These are phyloP conservation scores for Stichodactyla mertensii DNA, from an alignment of 64 coral and sea anemone genomes.

Conservation along the genomic window DNA sequence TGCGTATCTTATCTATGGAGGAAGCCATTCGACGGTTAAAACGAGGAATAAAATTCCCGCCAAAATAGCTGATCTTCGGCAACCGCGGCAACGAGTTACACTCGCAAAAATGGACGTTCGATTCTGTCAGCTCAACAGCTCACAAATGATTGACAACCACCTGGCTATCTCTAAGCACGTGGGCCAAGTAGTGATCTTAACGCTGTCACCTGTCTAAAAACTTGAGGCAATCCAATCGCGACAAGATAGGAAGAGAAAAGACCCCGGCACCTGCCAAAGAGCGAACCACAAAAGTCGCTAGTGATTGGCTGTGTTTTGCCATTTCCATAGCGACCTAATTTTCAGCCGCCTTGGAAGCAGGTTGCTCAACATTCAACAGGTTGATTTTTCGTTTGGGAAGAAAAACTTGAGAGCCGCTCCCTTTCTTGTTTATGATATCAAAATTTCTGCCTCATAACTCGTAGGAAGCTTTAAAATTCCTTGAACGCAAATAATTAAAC, in stretches of 20 bases:
- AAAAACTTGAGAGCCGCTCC: conserved; percentile 26
- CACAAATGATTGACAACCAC: conserved; percentile 79
- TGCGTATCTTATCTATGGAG: background rate
- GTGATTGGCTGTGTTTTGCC: conserved; percentile 56
- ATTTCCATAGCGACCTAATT: conserved; percentile 84
- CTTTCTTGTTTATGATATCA: conserved; percentile 7
- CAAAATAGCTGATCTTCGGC: conserved; percentile 2
- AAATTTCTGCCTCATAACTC: background rate
- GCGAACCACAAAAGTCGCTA: conserved; percentile 24
- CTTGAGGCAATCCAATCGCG: conserved; percentile 71
- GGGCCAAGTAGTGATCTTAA: conserved; percentile 31
- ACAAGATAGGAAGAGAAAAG: conserved; percentile 51
- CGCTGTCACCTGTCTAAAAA: conserved; percentile 85
- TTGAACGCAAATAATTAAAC: background rate
- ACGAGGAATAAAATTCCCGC: background rate
- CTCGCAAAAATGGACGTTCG: conserved; percentile 72
- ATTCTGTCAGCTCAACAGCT: conserved; percentile 54
- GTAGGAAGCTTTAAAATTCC: background rate
- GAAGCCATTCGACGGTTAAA: background rate
- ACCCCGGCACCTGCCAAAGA: conserved; percentile 71
- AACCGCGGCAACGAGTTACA: conserved; percentile 82
- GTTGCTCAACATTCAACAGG: conserved; percentile 91
- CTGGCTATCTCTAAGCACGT: conserved; percentile 85
- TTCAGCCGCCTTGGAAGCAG: conserved; percentile 50
- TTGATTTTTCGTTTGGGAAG: conserved; percentile 61